Evolutionary conservation across 1,140 invertebrate genomes (phyloP).

Genomic region (Sinella curviseta): DNA sequence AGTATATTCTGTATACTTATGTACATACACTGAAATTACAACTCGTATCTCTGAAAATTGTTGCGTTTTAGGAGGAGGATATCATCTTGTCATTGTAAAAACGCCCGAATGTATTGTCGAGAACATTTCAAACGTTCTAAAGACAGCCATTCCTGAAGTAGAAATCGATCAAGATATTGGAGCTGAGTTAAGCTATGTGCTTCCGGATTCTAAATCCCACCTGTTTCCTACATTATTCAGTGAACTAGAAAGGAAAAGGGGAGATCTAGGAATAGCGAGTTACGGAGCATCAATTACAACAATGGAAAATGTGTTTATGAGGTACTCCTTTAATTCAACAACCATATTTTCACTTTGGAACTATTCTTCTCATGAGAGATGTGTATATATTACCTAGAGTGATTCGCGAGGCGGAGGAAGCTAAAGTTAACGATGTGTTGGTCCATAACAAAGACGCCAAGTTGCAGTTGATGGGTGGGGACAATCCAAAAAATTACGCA

Average conservation of each 20-base stretch:
- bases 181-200: slow-evolving; percentile 55
- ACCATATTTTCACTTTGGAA: neutral
- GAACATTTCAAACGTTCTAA: slow-evolving; percentile 55
- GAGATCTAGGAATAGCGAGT: slow-evolving; percentile 58
- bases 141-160: slow-evolving; percentile 56
- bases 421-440: neutral
- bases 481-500: neutral
- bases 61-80: slow-evolving; percentile 59
- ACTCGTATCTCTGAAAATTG: neutral
- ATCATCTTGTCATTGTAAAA: slow-evolving; percentile 59
- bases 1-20: neutral
- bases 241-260: slow-evolving; percentile 57
- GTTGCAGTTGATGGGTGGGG: neutral
- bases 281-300: slow-evolving; percentile 65
- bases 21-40: slow-evolving; percentile 34
- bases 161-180: slow-evolving; percentile 60
- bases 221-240: slow-evolving; percentile 57
- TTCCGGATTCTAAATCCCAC: slow-evolving; percentile 52
- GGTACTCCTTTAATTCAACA: no score
- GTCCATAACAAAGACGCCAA: neutral
- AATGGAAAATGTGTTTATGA: slow-evolving; percentile 67
- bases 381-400: no score
- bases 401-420: neutral
- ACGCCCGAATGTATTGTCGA: slow-evolving; percentile 55
- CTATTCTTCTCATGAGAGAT: neutral